These are phyloP conservation scores for Seira ritae DNA, from an alignment of 2,888 invertebrate genomes.

Conservation along the genomic window DNA sequence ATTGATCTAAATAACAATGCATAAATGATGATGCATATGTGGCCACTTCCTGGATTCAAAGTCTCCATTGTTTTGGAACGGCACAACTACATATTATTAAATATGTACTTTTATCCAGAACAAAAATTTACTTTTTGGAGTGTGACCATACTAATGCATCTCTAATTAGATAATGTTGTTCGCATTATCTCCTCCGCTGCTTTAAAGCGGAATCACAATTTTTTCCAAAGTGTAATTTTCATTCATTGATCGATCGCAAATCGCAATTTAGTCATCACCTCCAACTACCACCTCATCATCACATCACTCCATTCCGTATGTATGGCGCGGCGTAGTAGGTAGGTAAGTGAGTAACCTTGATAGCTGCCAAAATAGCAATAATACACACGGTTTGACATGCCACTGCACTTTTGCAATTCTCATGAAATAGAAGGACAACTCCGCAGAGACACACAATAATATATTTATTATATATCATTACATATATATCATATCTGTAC, in stretches of 20 bases:
- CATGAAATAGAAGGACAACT: conserved; percentile 20
- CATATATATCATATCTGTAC: too few species aligned
- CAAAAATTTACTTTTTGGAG: too few species aligned
- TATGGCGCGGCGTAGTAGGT: not conserved
- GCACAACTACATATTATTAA: too few species aligned
- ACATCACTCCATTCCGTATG: not conserved
- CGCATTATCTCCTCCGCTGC: not conserved
- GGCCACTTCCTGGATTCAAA: conserved; percentile 7
- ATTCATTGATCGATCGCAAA: conserved; percentile 7
- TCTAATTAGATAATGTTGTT: conserved; percentile 6
- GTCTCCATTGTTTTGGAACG: too few species aligned
- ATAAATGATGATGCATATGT: not conserved
- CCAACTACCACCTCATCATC: too few species aligned
- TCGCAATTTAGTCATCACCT: too few species aligned
- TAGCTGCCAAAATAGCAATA: conserved; percentile 49
- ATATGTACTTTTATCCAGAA: too few species aligned
- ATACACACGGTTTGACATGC: conserved; percentile 24
- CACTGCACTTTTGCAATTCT: conserved; percentile 31
- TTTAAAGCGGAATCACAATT: not conserved
- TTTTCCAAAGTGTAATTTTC: not conserved
- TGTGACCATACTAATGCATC: too few species aligned
- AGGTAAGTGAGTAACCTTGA: not conserved
- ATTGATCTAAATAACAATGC: not conserved
- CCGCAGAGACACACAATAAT: not conserved
- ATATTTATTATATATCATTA: too few species aligned